Percentiles rank a stretch among this genome's conserved stretches.
phyloP scores from a whole-genome alignment of 1,140 invertebrate species.

The Grapholita molesta region DNA sequence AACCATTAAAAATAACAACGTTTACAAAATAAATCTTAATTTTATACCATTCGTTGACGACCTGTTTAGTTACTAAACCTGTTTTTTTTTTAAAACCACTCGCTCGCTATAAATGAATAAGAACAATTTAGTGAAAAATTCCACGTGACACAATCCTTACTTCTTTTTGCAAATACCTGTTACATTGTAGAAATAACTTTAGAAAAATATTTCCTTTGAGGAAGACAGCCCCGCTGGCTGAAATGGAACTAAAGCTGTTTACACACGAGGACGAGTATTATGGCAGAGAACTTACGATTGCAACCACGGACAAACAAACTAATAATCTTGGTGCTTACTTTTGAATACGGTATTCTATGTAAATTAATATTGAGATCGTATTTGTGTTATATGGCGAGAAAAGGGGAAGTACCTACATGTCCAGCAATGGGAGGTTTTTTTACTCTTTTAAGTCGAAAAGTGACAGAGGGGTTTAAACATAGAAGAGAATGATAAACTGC shows the following conservation, averaged over 20 bases:
- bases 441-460: no score
- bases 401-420: no score
- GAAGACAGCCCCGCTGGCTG: not conserved
- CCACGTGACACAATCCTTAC: not conserved
- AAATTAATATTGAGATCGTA: not conserved
- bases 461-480: no score
- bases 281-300: not conserved
- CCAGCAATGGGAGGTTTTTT: no score
- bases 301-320: not conserved
- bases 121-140: not conserved
- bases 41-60: no score
- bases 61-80: no score
- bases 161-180: not conserved
- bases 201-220: not conserved
- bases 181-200: not conserved
- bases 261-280: not conserved
- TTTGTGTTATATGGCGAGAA: no score
- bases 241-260: slow-evolving; percentile 13
- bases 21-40: no score
- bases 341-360: not conserved
- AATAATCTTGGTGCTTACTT: not conserved
- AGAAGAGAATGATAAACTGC: no score
- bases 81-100: no score
- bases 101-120: not conserved
- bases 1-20: no score